A percentile compares a stretch with the other conserved stretches of the same genome.
Conservation (phyloP, 2,888 invertebrate species). For the Steinernema scapterisci region DNA sequence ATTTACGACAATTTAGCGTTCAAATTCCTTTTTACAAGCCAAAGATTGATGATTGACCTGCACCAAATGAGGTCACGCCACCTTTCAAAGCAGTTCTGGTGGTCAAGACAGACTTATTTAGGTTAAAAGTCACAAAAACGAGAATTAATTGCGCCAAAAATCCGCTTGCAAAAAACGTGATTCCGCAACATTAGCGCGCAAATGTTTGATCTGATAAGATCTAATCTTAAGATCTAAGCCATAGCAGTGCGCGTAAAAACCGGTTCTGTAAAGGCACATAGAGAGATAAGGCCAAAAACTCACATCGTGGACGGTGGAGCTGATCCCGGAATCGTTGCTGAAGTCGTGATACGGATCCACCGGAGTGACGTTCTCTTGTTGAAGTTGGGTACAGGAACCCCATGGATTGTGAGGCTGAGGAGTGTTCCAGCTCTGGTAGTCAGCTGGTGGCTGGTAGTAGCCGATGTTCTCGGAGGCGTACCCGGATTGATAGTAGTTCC, state of each 20-base stretch:
- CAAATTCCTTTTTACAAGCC: no score
- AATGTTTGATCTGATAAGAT: no score
- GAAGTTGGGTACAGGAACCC: neutral
- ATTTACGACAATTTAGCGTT: no score
- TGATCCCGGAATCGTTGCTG: constrained; percentile 17
- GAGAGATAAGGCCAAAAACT: neutral
- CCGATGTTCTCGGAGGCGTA: neutral
- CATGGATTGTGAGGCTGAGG: neutral
- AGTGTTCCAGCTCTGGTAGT: constrained; percentile 5
- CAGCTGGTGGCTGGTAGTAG: neutral
- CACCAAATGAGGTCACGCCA: no score
- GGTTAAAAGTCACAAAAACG: no score
- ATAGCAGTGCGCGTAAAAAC: neutral
- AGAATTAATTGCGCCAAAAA: no score
- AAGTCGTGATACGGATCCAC: constrained; percentile 17
- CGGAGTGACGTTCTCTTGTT: constrained; percentile 28
- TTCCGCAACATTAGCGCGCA: no score
- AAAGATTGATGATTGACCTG: no score
- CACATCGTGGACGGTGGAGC: neutral
- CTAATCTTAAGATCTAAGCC: no score
- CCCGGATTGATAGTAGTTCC: constrained; percentile 14
- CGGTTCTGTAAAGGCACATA: neutral
- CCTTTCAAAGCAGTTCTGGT: no score
- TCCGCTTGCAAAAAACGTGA: no score
- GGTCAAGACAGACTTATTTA: no score